phyloP scores from a whole-genome alignment of 37 sponge, comb jelly and placozoan genomes.

The Agelas oroides region DNA sequence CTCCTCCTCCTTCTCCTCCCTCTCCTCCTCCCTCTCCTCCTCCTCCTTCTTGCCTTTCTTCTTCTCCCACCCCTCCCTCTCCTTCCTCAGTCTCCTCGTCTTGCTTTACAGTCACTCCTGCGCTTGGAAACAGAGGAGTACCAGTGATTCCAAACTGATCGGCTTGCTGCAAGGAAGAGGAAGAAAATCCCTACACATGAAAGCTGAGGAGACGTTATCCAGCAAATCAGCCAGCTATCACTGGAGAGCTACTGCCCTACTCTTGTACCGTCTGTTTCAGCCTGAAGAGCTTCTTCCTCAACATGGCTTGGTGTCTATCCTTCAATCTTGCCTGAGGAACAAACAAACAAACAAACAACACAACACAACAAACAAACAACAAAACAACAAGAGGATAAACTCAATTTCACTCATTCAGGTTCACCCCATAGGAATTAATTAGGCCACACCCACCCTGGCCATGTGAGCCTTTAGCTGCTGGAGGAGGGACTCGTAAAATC shows the following conservation, averaged over 20 bases:
- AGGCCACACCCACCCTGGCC: constrained; percentile 64
- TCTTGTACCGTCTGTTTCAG: constrained; percentile 75
- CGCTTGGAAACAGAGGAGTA: constrained; percentile 67
- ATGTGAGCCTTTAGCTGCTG: constrained; percentile 88
- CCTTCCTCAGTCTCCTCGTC: background rate
- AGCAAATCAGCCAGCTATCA: too few relatives aligned
- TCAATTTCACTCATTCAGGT: too few relatives aligned
- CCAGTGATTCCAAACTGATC: constrained; percentile 14
- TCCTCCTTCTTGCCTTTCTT: background rate
- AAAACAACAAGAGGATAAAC: background rate
- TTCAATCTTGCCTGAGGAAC: constrained; percentile 75
- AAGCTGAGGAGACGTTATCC: too few relatives aligned
- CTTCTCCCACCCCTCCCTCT: background rate
- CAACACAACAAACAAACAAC: background rate
- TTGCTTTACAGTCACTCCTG: background rate
- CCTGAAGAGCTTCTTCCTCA: constrained; percentile 81
- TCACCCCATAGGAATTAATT: too few relatives aligned
- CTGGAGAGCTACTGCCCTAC: too few relatives aligned
- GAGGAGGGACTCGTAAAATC: constrained; percentile 91
- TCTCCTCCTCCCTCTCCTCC: background rate
- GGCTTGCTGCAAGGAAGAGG: constrained; percentile 47
- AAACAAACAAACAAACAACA: background rate
- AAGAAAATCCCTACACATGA: too few relatives aligned
- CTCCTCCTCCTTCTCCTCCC: background rate
- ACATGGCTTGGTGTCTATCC: constrained; percentile 90